Evolutionary conservation across 2,888 invertebrate genomes (phyloP), one percentile per base, ranked within the genome.

Genomic region (Perdita meconis): DNA sequence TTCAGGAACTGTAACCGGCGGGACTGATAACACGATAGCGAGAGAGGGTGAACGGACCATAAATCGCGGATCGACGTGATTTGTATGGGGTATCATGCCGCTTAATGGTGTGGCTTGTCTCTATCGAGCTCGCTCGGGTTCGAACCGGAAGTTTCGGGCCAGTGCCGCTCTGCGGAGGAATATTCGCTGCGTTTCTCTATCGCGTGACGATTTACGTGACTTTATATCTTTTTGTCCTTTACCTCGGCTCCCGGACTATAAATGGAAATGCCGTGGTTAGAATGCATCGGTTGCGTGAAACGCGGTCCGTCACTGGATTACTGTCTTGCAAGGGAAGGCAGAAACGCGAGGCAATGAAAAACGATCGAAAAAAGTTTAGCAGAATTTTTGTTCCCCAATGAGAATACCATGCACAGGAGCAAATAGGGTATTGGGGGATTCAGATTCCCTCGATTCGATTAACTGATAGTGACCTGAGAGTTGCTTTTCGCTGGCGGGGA

Each of bases 21-120:
- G 61, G 53, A 70, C 83, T 84, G 89, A 89, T 89, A 89, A 89
- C 86, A 75, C 85, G 89, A 88, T 87, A 86, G 84, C 77, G 80
- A 68, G 79, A 69, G 72, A 66, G 78, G 80, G 69, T 77, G 79
- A 82, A 81, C 82, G 82, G 81, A 80, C 86, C 84, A 89, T 89
- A 89, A 89, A 89, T 89, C 85, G 85, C 78, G 81, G 84, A 89
- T 87, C 84, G 88, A 87, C 87, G 88, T 89, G 89, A 89, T 89
- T 89, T 89, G 89, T 89, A 89, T 84, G 87, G 86, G 83, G 85
- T 84, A 87, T 86, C 85, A 82, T 81, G 81, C 77, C 82, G 87
- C 73, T 87, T 88, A 88, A 89, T 87, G 88, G 86, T 87, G 84
- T 83, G 87, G 87, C 82, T 76, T 82, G 82, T 83, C 82, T 85